Evolutionary conservation across 2,113 vertebrate genomes (phyloP).

Genomic region (Martes martes): DNA sequence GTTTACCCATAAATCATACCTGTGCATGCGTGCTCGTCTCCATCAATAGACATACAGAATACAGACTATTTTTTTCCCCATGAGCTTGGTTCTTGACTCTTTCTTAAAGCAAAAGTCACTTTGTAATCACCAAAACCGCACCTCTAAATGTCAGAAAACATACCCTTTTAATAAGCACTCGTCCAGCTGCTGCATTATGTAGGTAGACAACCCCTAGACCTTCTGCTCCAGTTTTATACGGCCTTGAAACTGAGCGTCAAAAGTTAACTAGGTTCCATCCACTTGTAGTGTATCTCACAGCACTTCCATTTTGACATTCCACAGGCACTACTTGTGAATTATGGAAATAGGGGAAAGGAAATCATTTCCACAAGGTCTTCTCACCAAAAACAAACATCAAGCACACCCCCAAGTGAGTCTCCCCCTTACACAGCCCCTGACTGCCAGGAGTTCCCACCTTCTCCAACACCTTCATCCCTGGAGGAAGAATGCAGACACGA

Average conservation of each 20-base stretch:
- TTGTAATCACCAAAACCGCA: neutral
- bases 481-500: neutral
- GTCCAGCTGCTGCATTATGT: neutral
- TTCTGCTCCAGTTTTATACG: neutral
- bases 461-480: neutral
- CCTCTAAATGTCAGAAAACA: constrained; percentile 23
- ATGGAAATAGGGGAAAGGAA: neutral
- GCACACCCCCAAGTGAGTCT: neutral
- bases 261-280: neutral
- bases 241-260: neutral
- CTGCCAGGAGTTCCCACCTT: neutral
- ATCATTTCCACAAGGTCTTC: neutral
- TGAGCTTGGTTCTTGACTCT: neutral
- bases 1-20: neutral
- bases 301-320: neutral
- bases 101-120: constrained; percentile 16
- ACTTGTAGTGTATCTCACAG: neutral
- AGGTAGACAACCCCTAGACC: neutral
- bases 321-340: neutral
- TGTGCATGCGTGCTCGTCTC: neutral
- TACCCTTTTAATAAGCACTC: neutral
- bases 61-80: neutral
- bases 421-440: neutral
- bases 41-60: neutral
- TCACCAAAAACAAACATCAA: constrained; percentile 8